Conservation (phyloP, 2,113 vertebrate genomes). For the Typhlomys cinereus region DNA sequence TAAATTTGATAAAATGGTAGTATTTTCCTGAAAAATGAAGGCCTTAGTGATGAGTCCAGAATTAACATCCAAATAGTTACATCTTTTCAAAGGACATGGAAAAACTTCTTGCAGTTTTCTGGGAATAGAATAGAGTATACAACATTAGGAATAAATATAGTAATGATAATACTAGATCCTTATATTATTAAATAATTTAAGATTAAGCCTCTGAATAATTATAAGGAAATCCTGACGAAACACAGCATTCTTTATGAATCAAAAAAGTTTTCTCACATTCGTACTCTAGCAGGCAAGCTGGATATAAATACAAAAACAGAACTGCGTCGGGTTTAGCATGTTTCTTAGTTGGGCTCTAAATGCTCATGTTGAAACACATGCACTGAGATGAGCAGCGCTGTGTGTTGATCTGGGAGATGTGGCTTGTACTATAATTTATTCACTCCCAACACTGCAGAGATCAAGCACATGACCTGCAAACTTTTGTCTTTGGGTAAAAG, state of each 20-base stretch:
- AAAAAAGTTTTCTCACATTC: background rate
- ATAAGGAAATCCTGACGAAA: background rate
- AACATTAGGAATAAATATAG: background rate
- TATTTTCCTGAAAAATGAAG: background rate
- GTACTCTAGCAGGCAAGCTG: background rate
- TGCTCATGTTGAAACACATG: background rate
- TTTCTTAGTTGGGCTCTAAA: background rate
- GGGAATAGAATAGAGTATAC: background rate
- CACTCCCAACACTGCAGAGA: background rate
- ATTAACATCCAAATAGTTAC: background rate
- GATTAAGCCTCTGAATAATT: no score
- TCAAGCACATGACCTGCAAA: no score
- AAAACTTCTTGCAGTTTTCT: background rate
- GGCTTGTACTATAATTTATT: background rate
- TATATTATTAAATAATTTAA: background rate
- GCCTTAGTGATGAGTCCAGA: background rate
- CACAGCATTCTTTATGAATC: no score
- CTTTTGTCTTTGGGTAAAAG: no score
- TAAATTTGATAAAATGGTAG: slow-evolving; percentile 4
- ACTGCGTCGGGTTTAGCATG: background rate
- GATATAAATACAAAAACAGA: background rate
- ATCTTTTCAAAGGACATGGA: background rate
- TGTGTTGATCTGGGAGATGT: background rate
- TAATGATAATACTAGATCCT: background rate
- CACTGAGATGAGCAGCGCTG: no score